These are phyloP conservation scores for Cynaeus angustus DNA, from an alignment of 2,888 invertebrate genomes.

Conservation along the genomic window DNA sequence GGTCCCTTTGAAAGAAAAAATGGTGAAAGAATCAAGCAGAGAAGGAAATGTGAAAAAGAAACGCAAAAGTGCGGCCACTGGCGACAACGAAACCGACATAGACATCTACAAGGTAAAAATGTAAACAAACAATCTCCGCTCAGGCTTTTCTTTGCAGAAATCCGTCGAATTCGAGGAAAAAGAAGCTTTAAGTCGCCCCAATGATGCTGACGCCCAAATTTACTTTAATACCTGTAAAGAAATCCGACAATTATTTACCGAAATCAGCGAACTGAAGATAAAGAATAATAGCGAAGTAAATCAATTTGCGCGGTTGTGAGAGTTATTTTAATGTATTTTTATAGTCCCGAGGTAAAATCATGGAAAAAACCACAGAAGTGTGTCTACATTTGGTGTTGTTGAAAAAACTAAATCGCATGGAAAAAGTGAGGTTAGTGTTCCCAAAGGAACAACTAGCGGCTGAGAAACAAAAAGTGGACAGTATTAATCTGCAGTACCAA, in stretches of 20 bases:
- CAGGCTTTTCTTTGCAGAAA: slow-evolving; percentile 72
- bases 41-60: slow-evolving; percentile 75
- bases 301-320: neutral
- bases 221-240: slow-evolving; percentile 82
- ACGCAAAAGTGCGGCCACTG: slow-evolving; percentile 72
- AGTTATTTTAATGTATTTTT: slow-evolving; percentile 55
- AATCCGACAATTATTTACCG: slow-evolving; percentile 79
- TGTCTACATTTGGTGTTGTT: slow-evolving; percentile 86
- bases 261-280: slow-evolving; percentile 80
- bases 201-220: slow-evolving; percentile 79
- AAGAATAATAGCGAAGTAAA: slow-evolving; percentile 75
- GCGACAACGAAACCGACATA: slow-evolving; percentile 71
- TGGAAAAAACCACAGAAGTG: slow-evolving; percentile 81
- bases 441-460: slow-evolving; percentile 87
- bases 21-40: slow-evolving; percentile 71
- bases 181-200: slow-evolving; percentile 79
- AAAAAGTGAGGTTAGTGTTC: slow-evolving; percentile 89
- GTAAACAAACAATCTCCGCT: neutral
- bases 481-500: slow-evolving; percentile 91
- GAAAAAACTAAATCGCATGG: slow-evolving; percentile 92
- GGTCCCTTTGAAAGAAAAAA: slow-evolving; percentile 52
- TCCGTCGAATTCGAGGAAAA: slow-evolving; percentile 83
- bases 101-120: slow-evolving; percentile 77
- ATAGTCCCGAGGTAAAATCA: slow-evolving; percentile 76
- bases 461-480: slow-evolving; percentile 92